Conservation (phyloP, 1,140 invertebrate genomes). For the Epicauta chinensis region DNA sequence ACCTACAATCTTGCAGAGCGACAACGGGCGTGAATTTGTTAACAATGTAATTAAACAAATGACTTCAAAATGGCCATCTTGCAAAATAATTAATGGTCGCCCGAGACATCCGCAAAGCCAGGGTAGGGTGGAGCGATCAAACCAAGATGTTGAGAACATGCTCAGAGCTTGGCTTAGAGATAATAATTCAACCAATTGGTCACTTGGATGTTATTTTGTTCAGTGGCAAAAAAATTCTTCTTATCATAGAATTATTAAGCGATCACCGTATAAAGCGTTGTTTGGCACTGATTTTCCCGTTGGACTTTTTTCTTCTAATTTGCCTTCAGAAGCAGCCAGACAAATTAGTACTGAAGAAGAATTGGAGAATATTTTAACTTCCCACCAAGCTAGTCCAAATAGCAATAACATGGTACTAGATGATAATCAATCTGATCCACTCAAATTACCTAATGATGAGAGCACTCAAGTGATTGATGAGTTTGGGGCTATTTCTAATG, state of each 20-base stretch:
- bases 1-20: constrained; percentile 26
- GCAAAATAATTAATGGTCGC: constrained; percentile 24
- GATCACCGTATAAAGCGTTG: constrained; percentile 26
- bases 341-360: too few relatives aligned
- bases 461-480: too few relatives aligned
- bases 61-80: constrained; percentile 22
- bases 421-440: too few relatives aligned
- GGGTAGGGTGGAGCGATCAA: constrained; percentile 25
- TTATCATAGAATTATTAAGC: constrained; percentile 24
- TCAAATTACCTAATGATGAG: too few relatives aligned
- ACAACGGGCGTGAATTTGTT: constrained; percentile 28
- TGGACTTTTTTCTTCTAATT: constrained; percentile 12
- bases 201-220: constrained; percentile 28
- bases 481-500: too few relatives aligned
- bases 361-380: too few relatives aligned
- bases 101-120: constrained; percentile 31
- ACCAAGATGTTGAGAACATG: constrained; percentile 26
- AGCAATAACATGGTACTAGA: too few relatives aligned
- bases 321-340: too few relatives aligned
- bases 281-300: constrained; percentile 26
- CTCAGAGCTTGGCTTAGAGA: constrained; percentile 18
- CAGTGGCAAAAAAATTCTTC: constrained; percentile 30
- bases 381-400: too few relatives aligned
- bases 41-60: constrained; percentile 23
- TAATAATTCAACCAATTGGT: constrained; percentile 24